phyloP scores from a whole-genome alignment of 2,113 vertebrate species.

The Limnothrissa miodon region DNA sequence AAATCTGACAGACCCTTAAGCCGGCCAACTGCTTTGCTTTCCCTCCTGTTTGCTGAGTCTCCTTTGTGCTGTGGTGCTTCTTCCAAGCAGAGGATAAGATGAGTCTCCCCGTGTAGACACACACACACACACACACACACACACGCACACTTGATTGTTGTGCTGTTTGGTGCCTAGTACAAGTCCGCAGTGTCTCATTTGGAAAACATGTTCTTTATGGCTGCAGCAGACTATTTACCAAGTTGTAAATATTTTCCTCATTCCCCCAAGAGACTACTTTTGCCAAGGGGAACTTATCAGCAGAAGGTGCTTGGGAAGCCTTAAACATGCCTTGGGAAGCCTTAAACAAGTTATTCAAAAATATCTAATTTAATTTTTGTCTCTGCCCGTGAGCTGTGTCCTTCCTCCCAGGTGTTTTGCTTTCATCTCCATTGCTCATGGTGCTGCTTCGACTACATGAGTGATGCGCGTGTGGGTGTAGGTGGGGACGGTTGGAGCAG shows the following conservation, averaged over 20 bases:
- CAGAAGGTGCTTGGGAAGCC: neutral
- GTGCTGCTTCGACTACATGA: no score
- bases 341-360: neutral
- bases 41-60: neutral
- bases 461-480: neutral
- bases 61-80: neutral
- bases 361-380: neutral
- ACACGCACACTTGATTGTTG: neutral
- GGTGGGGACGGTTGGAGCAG: neutral
- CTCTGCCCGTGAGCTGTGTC: neutral
- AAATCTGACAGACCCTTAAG: conserved; percentile 20
- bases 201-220: neutral
- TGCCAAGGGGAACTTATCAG: neutral
- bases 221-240: neutral
- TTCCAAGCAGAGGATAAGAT: neutral
- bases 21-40: conserved; percentile 20
- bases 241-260: conserved; percentile 6
- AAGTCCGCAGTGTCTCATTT: neutral
- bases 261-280: neutral
- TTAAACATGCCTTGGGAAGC: neutral
- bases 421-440: neutral
- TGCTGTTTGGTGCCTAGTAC: neutral
- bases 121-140: no score
- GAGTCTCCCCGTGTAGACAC: neutral
- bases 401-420: neutral